A percentile compares a stretch with the other conserved stretches of the same genome.
phyloP scores from a whole-genome alignment of 1,140 invertebrate species.

The Drosophila kikkawai region DNA sequence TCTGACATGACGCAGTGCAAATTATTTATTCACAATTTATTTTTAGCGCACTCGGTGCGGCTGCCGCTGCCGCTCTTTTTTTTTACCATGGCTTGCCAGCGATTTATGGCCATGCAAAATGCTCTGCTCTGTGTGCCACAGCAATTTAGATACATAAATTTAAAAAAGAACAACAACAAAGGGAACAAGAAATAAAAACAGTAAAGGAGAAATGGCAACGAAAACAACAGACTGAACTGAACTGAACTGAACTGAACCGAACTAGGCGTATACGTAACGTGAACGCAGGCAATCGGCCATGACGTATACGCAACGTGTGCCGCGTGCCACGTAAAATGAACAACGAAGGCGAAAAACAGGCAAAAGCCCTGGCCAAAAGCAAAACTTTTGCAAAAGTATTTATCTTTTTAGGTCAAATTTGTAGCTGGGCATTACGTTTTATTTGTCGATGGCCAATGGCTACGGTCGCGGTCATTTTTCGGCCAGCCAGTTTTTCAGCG shows the following conservation, averaged over 20 bases:
- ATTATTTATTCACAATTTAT: constrained; percentile 82
- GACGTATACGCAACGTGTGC: constrained; percentile 70
- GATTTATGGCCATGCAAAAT: constrained; percentile 70
- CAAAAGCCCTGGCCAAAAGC: constrained; percentile 41
- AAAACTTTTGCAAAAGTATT: constrained; percentile 65
- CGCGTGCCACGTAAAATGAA: constrained; percentile 34
- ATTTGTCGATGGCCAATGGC: constrained; percentile 63
- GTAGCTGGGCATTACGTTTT: constrained; percentile 59
- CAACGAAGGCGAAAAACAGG: constrained; percentile 25
- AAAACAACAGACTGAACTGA: constrained; percentile 27
- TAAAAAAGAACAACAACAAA: constrained; percentile 1
- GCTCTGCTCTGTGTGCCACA: constrained; percentile 41
- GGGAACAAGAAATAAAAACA: constrained; percentile 1
- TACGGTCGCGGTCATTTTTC: constrained; percentile 57
- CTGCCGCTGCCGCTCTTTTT: constrained; percentile 1
- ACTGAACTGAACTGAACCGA: constrained; percentile 12
- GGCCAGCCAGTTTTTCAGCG: constrained; percentile 31
- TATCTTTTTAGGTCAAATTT: constrained; percentile 74
- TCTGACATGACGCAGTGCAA: constrained; percentile 82
- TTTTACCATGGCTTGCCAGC: constrained; percentile 36
- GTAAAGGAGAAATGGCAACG: constrained; percentile 2
- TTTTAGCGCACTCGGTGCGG: constrained; percentile 67
- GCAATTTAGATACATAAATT: constrained; percentile 69
- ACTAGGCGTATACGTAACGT: constrained; percentile 55
- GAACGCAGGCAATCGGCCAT: constrained; percentile 48